Percentiles rank a stretch among this genome's conserved stretches.
These are phyloP conservation scores for Drosophila paulistorum DNA, from an alignment of 1,140 invertebrate genomes.

Conservation along the genomic window DNA sequence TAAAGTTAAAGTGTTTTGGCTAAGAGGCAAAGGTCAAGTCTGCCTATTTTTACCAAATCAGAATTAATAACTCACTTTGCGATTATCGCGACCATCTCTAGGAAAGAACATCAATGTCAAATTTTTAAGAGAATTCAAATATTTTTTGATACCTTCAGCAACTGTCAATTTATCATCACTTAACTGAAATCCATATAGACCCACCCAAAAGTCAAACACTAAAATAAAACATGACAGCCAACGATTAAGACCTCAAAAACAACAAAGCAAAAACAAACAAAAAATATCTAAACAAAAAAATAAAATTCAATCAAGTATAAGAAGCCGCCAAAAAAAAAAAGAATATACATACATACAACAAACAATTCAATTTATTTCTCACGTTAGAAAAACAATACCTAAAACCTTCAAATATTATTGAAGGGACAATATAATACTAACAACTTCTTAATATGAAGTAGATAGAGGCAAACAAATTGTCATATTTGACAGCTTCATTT, in stretches of 20 bases:
- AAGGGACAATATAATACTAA: neutral
- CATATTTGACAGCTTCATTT: too few species aligned
- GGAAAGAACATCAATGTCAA: neutral
- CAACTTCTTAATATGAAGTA: too few species aligned
- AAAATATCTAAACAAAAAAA: neutral
- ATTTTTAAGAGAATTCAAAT: neutral
- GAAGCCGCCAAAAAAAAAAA: neutral
- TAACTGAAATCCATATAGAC: constrained; percentile 30
- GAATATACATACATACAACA: too few species aligned
- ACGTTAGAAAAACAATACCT: neutral
- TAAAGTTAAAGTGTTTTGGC: too few species aligned
- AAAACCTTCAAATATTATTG: neutral
- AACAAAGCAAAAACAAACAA: constrained; percentile 1
- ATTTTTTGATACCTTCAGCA: constrained; percentile 10
- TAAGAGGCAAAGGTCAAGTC: too few species aligned
- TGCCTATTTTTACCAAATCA: too few species aligned
- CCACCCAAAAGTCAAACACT: constrained; percentile 32
- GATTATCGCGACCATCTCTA: neutral
- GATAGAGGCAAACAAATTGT: too few species aligned
- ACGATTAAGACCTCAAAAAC: constrained; percentile 63
- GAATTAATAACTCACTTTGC: too few species aligned
- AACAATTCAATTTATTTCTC: neutral
- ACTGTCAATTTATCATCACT: constrained; percentile 42
- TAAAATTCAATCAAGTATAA: constrained; percentile 16
- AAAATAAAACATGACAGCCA: constrained; percentile 61